Percentiles rank a stretch among this genome's conserved stretches.
phyloP scores from a whole-genome alignment of 2,113 vertebrate genomes.

The Copsychus sechellarum region DNA sequence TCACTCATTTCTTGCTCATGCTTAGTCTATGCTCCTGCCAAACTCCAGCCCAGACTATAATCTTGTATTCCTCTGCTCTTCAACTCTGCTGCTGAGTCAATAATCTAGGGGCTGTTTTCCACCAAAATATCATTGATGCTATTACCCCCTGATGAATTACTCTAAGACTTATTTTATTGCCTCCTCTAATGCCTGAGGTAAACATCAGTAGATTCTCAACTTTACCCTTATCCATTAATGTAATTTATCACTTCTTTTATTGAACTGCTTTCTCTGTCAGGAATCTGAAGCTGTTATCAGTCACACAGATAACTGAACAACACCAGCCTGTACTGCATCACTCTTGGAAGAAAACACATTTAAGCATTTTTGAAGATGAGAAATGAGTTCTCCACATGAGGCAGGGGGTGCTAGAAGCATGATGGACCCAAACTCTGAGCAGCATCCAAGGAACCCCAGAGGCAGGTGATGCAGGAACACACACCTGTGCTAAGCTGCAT shows the following conservation, averaged over 20 bases:
- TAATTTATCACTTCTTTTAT: background rate
- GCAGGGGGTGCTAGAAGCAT: background rate
- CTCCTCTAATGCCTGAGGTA: background rate
- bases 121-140: background rate
- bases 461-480: background rate
- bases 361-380: background rate
- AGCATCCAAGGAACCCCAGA: background rate
- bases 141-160: background rate
- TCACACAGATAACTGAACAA: background rate
- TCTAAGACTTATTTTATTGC: background rate
- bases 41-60: background rate
- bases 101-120: background rate
- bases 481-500: background rate
- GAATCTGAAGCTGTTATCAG: background rate
- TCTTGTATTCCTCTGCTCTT: background rate
- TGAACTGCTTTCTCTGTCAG: background rate
- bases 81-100: background rate
- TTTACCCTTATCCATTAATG: background rate
- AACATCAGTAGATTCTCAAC: background rate
- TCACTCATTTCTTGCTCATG: background rate
- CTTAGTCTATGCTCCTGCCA: background rate
- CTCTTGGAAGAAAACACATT: background rate
- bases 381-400: fast-evolving
- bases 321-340: background rate
- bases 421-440: background rate